These are phyloP conservation scores for Pseudopleuronectes americanus DNA, from an alignment of 2,797 vertebrate genomes.

Conservation along the genomic window DNA sequence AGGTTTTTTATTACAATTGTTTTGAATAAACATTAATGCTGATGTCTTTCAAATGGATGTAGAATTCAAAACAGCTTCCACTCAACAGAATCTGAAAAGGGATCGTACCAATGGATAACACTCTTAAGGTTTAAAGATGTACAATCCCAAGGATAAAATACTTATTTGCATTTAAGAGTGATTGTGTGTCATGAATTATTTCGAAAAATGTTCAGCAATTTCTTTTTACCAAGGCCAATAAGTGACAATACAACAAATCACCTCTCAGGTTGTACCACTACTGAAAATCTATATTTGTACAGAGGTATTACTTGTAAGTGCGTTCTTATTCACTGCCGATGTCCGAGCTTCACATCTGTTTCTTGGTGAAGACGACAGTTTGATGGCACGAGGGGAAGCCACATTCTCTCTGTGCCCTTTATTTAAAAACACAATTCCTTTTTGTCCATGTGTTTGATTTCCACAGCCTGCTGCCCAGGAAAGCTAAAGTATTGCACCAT, in stretches of 20 bases:
- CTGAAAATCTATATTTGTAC: constrained; percentile 36
- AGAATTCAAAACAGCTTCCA: constrained; percentile 3
- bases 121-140: constrained; percentile 14
- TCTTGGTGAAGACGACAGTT: constrained; percentile 41
- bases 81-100: neutral
- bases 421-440: constrained; percentile 13
- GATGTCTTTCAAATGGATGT: constrained; percentile 11
- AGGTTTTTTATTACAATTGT: no score
- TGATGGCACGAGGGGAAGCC: constrained; percentile 42
- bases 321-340: constrained; percentile 27
- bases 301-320: constrained; percentile 30
- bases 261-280: constrained; percentile 19
- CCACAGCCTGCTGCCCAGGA: neutral
- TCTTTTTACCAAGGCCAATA: constrained; percentile 33
- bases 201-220: constrained; percentile 16
- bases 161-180: neutral
- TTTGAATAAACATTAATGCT: neutral
- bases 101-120: neutral
- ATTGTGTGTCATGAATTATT: constrained; percentile 37
- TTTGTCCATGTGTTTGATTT: constrained; percentile 8
- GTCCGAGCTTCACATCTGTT: constrained; percentile 55
- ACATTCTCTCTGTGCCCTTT: constrained; percentile 12
- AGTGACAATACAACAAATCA: constrained; percentile 46
- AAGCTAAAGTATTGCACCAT: constrained; percentile 24
- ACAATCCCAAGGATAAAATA: neutral